Evolutionary conservation across 2,113 vertebrate genomes (phyloP).

Genomic region (Synchiropus splendidus): DNA sequence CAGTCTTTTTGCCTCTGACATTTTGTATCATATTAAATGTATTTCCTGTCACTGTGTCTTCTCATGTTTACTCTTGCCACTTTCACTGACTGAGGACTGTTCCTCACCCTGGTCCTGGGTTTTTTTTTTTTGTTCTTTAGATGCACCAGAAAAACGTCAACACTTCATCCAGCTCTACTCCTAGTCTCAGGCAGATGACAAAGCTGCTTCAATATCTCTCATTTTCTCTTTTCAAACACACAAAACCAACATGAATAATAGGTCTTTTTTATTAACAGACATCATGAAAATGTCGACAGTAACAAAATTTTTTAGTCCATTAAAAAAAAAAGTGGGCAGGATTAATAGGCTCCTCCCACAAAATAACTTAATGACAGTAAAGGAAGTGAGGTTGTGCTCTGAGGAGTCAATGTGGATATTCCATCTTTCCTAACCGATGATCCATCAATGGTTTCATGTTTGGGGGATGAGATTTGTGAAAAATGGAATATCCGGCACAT

Average conservation of each 20-base stretch:
- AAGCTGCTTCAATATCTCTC: no score
- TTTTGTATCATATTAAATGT: constrained; percentile 38
- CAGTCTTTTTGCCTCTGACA: constrained; percentile 27
- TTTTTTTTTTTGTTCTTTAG: no score
- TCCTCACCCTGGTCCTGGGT: no score
- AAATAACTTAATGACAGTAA: constrained; percentile 81
- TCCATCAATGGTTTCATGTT: no score
- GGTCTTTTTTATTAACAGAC: constrained; percentile 69
- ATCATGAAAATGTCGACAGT: constrained; percentile 67
- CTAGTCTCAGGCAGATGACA: no score
- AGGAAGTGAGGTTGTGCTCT: constrained; percentile 34
- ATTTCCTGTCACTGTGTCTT: constrained; percentile 19
- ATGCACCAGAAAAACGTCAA: no score
- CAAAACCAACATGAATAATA: constrained; percentile 43
- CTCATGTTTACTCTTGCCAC: no score
- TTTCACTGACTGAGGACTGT: no score
- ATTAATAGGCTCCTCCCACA: constrained; percentile 71
- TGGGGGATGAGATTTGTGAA: not conserved
- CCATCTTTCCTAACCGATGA: constrained; percentile 1
- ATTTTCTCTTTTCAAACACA: not conserved
- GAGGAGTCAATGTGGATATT: constrained; percentile 19
- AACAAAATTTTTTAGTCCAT: constrained; percentile 64
- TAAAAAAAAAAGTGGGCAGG: constrained; percentile 50
- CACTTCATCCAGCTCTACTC: no score
- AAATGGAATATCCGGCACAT: constrained; percentile 10